phyloP scores from a whole-genome alignment of 1,140 invertebrate species.

The Platorchestia sp. region DNA sequence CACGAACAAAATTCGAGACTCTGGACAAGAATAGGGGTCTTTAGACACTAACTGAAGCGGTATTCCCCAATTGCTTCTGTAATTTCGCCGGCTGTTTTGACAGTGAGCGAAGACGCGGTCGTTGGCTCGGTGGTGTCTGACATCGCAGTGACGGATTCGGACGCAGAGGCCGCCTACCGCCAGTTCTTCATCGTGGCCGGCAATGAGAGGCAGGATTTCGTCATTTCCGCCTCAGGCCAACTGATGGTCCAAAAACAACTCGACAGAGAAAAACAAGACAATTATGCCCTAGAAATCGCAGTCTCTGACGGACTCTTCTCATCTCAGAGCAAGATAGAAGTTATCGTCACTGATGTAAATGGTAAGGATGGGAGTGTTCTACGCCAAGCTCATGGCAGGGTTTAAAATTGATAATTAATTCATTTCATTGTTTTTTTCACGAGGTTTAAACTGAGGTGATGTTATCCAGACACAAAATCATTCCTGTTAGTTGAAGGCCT shows the following conservation, averaged over 20 bases:
- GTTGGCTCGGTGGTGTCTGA: slow-evolving; percentile 86
- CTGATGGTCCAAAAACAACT: slow-evolving; percentile 75
- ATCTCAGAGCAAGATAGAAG: slow-evolving; percentile 78
- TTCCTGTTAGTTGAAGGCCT: background rate
- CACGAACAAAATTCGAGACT: background rate
- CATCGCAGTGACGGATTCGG: slow-evolving; percentile 84
- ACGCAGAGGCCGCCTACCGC: slow-evolving; percentile 73
- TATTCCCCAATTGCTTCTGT: background rate
- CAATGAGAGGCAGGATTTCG: slow-evolving; percentile 64
- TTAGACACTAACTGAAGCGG: background rate
- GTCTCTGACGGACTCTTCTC: slow-evolving; percentile 89
- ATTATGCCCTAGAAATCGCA: slow-evolving; percentile 80
- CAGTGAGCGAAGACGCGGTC: slow-evolving; percentile 91
- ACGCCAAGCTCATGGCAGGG: background rate
- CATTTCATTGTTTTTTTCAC: background rate
- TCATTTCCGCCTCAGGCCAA: slow-evolving; percentile 63
- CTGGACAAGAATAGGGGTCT: background rate
- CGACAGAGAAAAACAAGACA: slow-evolving; percentile 73
- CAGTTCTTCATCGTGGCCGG: slow-evolving; percentile 62
- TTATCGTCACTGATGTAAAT: slow-evolving; percentile 88
- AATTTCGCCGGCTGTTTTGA: background rate
- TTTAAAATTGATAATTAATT: background rate
- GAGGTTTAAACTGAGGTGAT: background rate
- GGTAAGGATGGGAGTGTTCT: slow-evolving; percentile 74
- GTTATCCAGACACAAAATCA: background rate